phyloP scores from a whole-genome alignment of 2,888 invertebrate genomes.

The Ophion obscuratus region DNA sequence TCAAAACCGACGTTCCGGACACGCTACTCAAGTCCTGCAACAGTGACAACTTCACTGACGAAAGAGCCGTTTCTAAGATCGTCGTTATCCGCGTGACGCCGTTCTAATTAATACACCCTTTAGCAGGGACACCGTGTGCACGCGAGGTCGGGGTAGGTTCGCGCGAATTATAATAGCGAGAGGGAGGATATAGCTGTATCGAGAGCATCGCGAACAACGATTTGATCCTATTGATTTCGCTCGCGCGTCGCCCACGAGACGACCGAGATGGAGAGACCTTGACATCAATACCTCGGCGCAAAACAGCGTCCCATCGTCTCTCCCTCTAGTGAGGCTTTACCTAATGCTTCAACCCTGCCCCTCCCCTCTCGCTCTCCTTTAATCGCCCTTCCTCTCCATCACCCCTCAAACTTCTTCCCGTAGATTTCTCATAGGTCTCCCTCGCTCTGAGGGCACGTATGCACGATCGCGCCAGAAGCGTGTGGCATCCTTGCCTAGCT shows the following conservation, averaged over 20 bases:
- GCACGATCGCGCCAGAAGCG: slow-evolving; percentile 53
- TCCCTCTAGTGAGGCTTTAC: slow-evolving; percentile 70
- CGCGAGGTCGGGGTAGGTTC: neutral
- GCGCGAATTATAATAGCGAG: slow-evolving; percentile 9
- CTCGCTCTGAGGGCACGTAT: slow-evolving; percentile 54
- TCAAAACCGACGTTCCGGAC: no score
- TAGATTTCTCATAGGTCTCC: slow-evolving; percentile 58
- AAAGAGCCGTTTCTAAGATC: neutral
- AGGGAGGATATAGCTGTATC: neutral
- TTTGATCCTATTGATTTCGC: slow-evolving; percentile 81
- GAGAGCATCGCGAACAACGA: slow-evolving; percentile 70
- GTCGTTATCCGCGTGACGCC: neutral
- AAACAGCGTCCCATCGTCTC: slow-evolving; percentile 77
- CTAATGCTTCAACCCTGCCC: slow-evolving; percentile 71
- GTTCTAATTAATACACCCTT: neutral
- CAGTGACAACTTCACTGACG: no score
- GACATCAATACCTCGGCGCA: slow-evolving; percentile 78
- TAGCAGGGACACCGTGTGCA: no score
- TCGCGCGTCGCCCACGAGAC: slow-evolving; percentile 81
- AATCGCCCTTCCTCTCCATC: slow-evolving; percentile 20
- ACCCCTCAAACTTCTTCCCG: slow-evolving; percentile 31
- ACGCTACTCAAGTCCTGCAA: no score
- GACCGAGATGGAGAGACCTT: slow-evolving; percentile 81
- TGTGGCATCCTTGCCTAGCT: slow-evolving; percentile 54
- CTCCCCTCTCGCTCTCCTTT: slow-evolving; percentile 58